Evolutionary conservation across 1,140 invertebrate genomes (phyloP).

Genomic region (Euwallacea fornicatus): DNA sequence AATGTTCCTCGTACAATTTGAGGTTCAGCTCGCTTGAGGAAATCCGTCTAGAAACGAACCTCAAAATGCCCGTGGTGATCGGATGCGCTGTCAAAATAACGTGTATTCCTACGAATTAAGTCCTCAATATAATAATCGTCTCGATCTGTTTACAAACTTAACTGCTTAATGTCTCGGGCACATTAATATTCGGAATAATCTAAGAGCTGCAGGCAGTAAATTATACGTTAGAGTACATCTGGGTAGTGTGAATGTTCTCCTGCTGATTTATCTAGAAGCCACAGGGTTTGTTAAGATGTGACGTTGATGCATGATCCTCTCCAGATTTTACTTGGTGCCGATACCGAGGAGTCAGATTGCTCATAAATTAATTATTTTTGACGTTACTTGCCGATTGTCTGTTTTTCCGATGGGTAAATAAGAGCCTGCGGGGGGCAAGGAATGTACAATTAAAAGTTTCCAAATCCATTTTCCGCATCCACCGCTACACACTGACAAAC

Average conservation of each 20-base stretch:
- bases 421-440: too few relatives aligned
- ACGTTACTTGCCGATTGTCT: too few relatives aligned
- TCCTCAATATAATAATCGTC: slow-evolving; percentile 6
- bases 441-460: too few relatives aligned
- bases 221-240: slow-evolving; percentile 16
- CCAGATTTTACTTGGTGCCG: background rate
- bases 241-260: slow-evolving; percentile 19
- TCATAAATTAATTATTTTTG: too few relatives aligned
- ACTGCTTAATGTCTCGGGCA: slow-evolving; percentile 17
- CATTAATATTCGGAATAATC: slow-evolving; percentile 24
- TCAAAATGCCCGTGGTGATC: background rate
- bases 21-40: too few relatives aligned
- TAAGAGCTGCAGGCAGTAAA: slow-evolving; percentile 23
- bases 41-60: background rate
- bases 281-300: slow-evolving; percentile 16
- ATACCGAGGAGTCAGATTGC: background rate
- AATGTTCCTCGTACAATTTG: too few relatives aligned
- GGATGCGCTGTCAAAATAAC: background rate
- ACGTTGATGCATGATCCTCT: slow-evolving; percentile 8
- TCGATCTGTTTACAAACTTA: slow-evolving; percentile 21
- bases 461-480: too few relatives aligned
- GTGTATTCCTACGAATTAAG: slow-evolving; percentile 5
- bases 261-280: slow-evolving; percentile 17
- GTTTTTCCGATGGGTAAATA: too few relatives aligned
- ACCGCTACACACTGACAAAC: too few relatives aligned